Percentiles rank a stretch among this genome's conserved stretches.
phyloP scores from a whole-genome alignment of 2,113 vertebrate species.

The Pteropus alecto region DNA sequence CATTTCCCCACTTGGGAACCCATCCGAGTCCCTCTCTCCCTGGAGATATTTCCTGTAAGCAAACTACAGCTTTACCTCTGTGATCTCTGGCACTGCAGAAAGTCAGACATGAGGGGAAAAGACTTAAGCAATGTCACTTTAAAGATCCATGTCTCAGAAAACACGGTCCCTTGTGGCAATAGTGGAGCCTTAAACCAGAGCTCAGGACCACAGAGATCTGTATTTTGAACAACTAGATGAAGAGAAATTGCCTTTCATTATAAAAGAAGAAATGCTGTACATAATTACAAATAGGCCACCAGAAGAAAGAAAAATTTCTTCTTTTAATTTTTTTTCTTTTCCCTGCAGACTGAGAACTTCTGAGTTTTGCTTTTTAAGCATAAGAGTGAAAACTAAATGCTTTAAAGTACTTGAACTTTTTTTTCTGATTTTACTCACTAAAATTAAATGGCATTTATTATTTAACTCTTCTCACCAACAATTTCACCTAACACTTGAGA shows the following conservation, averaged over 20 bases:
- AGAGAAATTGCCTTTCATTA: not conserved
- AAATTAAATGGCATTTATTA: not conserved
- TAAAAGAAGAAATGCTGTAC: not conserved
- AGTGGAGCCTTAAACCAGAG: not conserved
- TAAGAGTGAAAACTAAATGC: not conserved
- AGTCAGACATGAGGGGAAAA: not conserved
- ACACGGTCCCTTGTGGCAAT: not conserved
- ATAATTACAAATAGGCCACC: not conserved
- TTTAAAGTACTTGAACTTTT: not conserved
- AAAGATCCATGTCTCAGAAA: not conserved
- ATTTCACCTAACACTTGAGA: not conserved
- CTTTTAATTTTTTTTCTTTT: not conserved
- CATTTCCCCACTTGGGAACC: not conserved
- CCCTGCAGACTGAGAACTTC: slow-evolving; percentile 28
- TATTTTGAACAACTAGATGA: not conserved
- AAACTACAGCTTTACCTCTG: not conserved
- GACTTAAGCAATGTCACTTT: not conserved
- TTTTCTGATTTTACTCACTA: not conserved
- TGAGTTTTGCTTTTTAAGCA: not conserved
- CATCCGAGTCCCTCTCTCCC: not conserved
- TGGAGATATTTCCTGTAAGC: not conserved
- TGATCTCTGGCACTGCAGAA: not conserved
- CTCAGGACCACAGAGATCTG: not conserved
- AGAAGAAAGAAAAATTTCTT: not conserved
- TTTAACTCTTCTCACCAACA: not conserved